Conservation (phyloP, 2,888 invertebrate species). For the Elysia crispata region DNA sequence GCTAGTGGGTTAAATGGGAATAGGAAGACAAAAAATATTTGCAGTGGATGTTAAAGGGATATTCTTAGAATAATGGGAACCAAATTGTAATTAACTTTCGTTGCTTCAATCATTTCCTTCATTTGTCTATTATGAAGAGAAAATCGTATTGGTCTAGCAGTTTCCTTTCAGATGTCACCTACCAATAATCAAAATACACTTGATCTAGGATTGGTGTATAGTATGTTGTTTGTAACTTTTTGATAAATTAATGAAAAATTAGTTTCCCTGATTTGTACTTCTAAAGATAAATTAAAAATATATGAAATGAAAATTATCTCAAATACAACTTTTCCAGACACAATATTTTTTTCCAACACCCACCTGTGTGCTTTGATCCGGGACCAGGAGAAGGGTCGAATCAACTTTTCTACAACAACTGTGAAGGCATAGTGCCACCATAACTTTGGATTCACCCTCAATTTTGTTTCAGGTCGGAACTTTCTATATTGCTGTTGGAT, state of each 20-base stretch:
- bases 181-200: too few relatives aligned
- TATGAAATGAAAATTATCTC: neutral
- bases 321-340: neutral
- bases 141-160: too few relatives aligned
- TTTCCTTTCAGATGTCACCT: too few relatives aligned
- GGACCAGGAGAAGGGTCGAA: constrained; percentile 87
- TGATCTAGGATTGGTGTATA: constrained; percentile 87
- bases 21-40: too few relatives aligned
- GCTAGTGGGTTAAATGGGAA: too few relatives aligned
- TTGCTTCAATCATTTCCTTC: too few relatives aligned
- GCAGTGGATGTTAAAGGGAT: too few relatives aligned
- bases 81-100: too few relatives aligned
- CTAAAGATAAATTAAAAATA: neutral
- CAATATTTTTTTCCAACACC: neutral
- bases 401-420: constrained; percentile 84
- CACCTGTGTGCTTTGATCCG: constrained; percentile 84
- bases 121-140: too few relatives aligned
- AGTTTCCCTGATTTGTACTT: too few relatives aligned
- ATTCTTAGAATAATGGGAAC: too few relatives aligned
- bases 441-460: constrained; percentile 81
- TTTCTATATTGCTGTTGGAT: constrained; percentile 84
- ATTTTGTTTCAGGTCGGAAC: constrained; percentile 81
- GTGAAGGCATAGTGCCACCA: constrained; percentile 89
- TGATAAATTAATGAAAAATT: too few relatives aligned
- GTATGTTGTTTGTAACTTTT: constrained; percentile 84